These are phyloP conservation scores for Drosophila monieri DNA, from an alignment of 2,888 invertebrate species.

Conservation along the genomic window DNA sequence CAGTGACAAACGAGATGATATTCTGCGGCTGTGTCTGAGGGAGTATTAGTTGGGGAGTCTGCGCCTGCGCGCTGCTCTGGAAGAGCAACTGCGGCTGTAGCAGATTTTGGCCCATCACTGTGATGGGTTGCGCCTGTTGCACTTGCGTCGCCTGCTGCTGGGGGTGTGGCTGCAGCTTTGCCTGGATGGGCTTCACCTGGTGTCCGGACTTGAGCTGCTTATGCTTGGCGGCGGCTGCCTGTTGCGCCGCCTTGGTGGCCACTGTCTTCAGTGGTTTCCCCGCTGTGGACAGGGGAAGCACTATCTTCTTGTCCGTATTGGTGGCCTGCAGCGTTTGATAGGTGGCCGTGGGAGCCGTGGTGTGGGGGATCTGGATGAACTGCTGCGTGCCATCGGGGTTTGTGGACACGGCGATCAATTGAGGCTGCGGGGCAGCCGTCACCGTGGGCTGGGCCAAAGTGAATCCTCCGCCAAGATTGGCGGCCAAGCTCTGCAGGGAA, in stretches of 20 bases:
- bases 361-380: conserved; percentile 77
- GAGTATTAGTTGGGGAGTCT: conserved; percentile 79
- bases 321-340: conserved; percentile 78
- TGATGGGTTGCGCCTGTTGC: conserved; percentile 65
- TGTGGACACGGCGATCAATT: conserved; percentile 78
- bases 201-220: conserved; percentile 68
- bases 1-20: conserved; percentile 84
- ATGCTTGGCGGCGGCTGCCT: conserved; percentile 76
- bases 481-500: conserved; percentile 76
- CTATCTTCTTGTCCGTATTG: conserved; percentile 78
- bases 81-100: conserved; percentile 71
- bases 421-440: conserved; percentile 61
- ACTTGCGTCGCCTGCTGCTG: conserved; percentile 57
- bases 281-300: conserved; percentile 66
- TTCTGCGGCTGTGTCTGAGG: conserved; percentile 83
- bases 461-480: conserved; percentile 79
- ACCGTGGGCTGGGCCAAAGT: conserved; percentile 72
- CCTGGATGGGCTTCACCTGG: conserved; percentile 78
- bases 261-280: conserved; percentile 77
- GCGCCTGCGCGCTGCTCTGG: conserved; percentile 65
- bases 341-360: conserved; percentile 47
- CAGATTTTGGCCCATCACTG: conserved; percentile 67
- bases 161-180: conserved; percentile 67
- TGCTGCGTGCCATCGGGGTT: conserved; percentile 79
- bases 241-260: conserved; percentile 76